Conservation (phyloP, 2,113 vertebrate species). For the Shinisaurus crocodilurus region DNA sequence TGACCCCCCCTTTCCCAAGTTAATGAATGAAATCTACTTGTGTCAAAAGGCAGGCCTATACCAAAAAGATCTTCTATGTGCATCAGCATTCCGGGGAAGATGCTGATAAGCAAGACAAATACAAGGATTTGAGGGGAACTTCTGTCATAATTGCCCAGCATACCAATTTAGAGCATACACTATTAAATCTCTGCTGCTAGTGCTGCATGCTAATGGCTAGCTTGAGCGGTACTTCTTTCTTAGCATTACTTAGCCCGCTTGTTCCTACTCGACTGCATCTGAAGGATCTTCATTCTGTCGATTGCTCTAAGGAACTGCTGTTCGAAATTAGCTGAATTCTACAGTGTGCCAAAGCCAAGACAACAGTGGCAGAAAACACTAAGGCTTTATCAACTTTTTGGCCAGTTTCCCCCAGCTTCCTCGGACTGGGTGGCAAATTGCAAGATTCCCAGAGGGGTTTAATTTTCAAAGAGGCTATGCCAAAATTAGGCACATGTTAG, state of each 20-base stretch:
- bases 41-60: constrained; percentile 42
- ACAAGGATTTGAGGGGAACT: constrained; percentile 31
- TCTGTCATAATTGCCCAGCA: constrained; percentile 30
- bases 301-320: constrained; percentile 5
- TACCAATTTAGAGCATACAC: constrained; percentile 30
- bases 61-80: constrained; percentile 27
- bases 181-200: constrained; percentile 19
- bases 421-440: constrained; percentile 23
- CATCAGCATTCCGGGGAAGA: constrained; percentile 19
- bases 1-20: constrained; percentile 54
- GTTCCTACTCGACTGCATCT: constrained; percentile 7
- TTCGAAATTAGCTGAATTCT: constrained; percentile 40
- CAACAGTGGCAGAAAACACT: constrained; percentile 17
- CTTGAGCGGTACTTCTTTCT: constrained; percentile 6
- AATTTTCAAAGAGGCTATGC: not conserved
- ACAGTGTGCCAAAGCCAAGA: constrained; percentile 5
- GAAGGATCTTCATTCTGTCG: constrained; percentile 33
- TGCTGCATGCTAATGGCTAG: not conserved
- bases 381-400: constrained; percentile 6
- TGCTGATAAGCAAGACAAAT: constrained; percentile 27
- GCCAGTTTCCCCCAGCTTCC: constrained; percentile 10
- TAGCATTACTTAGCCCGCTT: constrained; percentile 15
- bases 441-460: constrained; percentile 6
- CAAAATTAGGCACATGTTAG: constrained; percentile 4
- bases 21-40: constrained; percentile 62